These are phyloP conservation scores for Synergus laeviventris DNA, from an alignment of 2,888 invertebrate species.

Conservation along the genomic window DNA sequence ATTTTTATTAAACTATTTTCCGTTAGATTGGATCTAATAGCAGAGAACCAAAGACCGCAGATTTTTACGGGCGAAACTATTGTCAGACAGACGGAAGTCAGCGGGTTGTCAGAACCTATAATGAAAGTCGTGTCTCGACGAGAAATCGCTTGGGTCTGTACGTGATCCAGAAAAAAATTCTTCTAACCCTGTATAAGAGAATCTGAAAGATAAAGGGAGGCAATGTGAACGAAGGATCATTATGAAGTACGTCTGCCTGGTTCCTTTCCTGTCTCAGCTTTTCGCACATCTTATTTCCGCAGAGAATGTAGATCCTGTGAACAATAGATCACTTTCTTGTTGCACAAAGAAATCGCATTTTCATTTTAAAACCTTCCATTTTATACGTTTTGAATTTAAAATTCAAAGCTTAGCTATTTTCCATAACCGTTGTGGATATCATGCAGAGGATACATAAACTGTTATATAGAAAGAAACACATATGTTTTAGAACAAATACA, in stretches of 20 bases:
- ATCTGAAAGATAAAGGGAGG: slow-evolving; percentile 20
- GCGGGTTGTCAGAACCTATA: slow-evolving; percentile 5
- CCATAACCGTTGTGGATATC: too few relatives aligned
- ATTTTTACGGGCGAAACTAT: slow-evolving; percentile 20
- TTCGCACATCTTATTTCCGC: background rate
- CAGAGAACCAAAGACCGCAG: slow-evolving; percentile 2
- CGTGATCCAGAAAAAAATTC: slow-evolving; percentile 20
- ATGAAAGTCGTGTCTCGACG: slow-evolving; percentile 32
- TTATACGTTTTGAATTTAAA: too few relatives aligned
- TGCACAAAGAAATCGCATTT: background rate
- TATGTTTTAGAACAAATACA: too few relatives aligned
- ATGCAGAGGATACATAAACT: too few relatives aligned
- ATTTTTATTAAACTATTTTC: background rate
- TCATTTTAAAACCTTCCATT: background rate
- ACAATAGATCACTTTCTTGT: background rate
- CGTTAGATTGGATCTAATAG: slow-evolving; percentile 5
- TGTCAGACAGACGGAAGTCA: slow-evolving; percentile 7
- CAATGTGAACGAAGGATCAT: background rate
- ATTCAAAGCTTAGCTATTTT: too few relatives aligned
- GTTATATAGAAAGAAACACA: too few relatives aligned
- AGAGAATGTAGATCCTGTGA: background rate
- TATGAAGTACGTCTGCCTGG: background rate
- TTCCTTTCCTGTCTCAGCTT: background rate
- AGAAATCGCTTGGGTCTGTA: slow-evolving; percentile 26
- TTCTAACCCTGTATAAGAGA: background rate